Evolutionary conservation across 2,888 invertebrate species (phyloP).

Genomic region (Callinectes sapidus): DNA sequence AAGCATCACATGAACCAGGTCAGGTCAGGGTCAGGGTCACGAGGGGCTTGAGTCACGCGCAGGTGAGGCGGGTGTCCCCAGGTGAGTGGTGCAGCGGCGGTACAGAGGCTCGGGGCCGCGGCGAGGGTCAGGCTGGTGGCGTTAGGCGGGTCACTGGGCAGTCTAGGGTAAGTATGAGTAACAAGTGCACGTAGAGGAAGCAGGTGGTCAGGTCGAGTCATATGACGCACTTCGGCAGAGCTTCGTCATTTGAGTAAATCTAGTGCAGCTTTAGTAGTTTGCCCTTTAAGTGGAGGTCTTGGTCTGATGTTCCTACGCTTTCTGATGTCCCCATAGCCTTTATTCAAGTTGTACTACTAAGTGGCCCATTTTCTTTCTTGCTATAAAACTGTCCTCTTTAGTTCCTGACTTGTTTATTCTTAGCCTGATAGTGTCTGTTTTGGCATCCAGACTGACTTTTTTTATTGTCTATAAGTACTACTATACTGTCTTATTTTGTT

Average conservation of each 20-base stretch:
- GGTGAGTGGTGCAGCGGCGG: not conserved
- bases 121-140: slow-evolving; percentile 1
- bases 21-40: not conserved
- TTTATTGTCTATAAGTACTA: too few species aligned
- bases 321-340: too few species aligned
- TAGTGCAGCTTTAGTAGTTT: not conserved
- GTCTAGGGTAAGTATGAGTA: slow-evolving; percentile 4
- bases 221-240: not conserved
- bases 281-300: not conserved
- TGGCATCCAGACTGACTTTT: too few species aligned
- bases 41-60: not conserved
- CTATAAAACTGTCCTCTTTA: too few species aligned
- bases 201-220: slow-evolving; percentile 25
- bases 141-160: slow-evolving; percentile 29
- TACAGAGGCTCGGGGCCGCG: slow-evolving; percentile 8
- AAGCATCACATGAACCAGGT: not conserved
- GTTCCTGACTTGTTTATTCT: too few species aligned
- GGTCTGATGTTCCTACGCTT: too few species aligned
- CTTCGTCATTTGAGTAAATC: not conserved
- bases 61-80: not conserved
- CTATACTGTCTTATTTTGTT: too few species aligned
- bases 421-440: too few species aligned
- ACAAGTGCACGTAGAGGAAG: not conserved
- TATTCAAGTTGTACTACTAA: too few species aligned
- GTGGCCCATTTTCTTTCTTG: too few species aligned